Conservation (phyloP, 2,113 vertebrate species). For the Odocoileus virginianus region DNA sequence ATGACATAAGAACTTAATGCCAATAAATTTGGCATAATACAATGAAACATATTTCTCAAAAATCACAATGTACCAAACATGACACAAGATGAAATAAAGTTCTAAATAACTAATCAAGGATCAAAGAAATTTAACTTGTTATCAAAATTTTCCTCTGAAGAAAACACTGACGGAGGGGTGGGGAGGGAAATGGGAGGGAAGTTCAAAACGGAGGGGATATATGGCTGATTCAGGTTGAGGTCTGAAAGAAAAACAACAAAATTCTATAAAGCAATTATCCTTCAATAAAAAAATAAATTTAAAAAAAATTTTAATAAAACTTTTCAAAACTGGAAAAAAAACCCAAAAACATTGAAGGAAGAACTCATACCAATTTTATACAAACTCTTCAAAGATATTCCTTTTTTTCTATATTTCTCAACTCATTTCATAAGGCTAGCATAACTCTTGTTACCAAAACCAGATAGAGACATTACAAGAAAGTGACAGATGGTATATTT, state of each 20-base stretch:
- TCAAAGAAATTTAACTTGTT: neutral
- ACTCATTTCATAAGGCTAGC: neutral
- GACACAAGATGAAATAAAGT: neutral
- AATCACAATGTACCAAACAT: neutral
- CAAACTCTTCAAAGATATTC: neutral
- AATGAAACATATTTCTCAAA: neutral
- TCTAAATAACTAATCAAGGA: neutral
- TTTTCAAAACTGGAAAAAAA: neutral
- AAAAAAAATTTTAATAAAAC: neutral
- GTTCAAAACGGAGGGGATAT: neutral
- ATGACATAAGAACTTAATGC: neutral
- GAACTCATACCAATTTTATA: neutral
- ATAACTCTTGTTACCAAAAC: constrained; percentile 1
- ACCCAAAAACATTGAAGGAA: neutral
- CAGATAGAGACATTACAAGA: neutral
- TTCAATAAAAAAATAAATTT: neutral
- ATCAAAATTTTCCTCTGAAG: neutral
- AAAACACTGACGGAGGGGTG: neutral
- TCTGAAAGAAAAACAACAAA: neutral
- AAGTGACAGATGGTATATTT: neutral
- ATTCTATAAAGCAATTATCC: neutral
- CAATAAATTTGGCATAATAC: neutral
- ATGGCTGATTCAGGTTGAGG: neutral
- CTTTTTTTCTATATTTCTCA: neutral
- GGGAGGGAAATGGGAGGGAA: neutral